Evolutionary conservation across 2,888 invertebrate genomes (phyloP).

Genomic region (Lepidonotus clava): DNA sequence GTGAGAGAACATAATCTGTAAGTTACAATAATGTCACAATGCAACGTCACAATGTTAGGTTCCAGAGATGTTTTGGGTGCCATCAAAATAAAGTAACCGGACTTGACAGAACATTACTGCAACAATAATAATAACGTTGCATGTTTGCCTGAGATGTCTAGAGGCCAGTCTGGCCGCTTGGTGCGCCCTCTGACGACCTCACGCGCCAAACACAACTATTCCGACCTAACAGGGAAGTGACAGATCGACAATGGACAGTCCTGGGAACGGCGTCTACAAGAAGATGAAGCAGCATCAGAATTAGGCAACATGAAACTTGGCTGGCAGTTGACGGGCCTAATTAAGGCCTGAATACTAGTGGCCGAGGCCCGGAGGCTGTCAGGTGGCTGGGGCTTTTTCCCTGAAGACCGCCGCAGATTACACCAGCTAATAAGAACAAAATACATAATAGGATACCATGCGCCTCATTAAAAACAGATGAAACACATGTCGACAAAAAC

Average conservation of each 20-base stretch:
- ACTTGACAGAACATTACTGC: neutral
- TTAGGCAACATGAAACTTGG: neutral
- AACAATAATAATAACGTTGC: no score
- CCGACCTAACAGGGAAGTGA: neutral
- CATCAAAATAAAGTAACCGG: neutral
- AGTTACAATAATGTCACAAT: no score
- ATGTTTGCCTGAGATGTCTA: no score
- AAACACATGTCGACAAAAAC: no score
- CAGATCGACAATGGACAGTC: neutral
- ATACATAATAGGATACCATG: neutral
- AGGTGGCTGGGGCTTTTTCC: neutral
- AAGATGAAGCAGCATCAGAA: no score
- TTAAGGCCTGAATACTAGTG: neutral
- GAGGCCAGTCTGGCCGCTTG: no score
- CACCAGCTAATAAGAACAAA: neutral
- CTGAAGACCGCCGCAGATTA: neutral
- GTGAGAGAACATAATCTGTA: no score
- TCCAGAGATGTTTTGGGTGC: neutral
- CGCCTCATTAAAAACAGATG: neutral
- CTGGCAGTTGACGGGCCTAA: neutral
- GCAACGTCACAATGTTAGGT: no score
- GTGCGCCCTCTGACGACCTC: neutral
- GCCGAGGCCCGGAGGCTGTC: neutral
- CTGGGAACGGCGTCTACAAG: neutral
- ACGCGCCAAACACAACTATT: neutral